Evolutionary conservation across 2,113 vertebrate genomes (phyloP).

Genomic region (Zosterops hypoxanthus): DNA sequence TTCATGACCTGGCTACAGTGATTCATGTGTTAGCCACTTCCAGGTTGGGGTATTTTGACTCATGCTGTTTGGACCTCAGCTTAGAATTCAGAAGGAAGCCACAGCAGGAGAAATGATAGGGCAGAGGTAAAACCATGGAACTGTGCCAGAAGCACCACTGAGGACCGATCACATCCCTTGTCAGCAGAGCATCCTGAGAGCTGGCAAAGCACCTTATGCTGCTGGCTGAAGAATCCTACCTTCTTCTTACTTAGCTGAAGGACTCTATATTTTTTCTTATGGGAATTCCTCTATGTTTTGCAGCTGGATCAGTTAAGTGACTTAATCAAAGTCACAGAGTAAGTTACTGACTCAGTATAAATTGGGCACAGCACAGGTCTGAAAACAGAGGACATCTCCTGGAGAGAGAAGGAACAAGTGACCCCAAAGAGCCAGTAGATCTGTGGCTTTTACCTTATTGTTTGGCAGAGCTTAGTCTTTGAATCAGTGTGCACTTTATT

Average conservation of each 20-base stretch:
- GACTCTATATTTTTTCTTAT: neutral
- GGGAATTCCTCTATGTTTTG: neutral
- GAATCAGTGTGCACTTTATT: neutral
- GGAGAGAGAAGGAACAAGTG: neutral
- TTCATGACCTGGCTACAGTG: constrained; percentile 28
- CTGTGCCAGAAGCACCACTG: neutral
- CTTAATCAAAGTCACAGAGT: neutral
- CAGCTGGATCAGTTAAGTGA: neutral
- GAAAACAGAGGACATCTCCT: neutral
- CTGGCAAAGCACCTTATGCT: neutral
- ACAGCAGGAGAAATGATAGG: constrained; percentile 31
- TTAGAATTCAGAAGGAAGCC: constrained; percentile 41
- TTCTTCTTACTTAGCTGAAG: neutral
- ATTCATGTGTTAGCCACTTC: constrained; percentile 39
- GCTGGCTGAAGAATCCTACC: neutral
- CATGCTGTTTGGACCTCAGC: neutral
- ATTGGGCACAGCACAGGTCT: neutral
- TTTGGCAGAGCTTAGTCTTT: neutral
- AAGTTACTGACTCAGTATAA: neutral
- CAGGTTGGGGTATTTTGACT: constrained; percentile 48
- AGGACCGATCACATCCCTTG: neutral
- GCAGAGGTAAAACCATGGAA: neutral
- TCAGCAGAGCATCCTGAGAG: neutral
- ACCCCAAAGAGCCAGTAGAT: neutral
- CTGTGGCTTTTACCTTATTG: neutral